Evolutionary conservation across 2,113 vertebrate species (phyloP).

Genomic region (Eulemur rufifrons): DNA sequence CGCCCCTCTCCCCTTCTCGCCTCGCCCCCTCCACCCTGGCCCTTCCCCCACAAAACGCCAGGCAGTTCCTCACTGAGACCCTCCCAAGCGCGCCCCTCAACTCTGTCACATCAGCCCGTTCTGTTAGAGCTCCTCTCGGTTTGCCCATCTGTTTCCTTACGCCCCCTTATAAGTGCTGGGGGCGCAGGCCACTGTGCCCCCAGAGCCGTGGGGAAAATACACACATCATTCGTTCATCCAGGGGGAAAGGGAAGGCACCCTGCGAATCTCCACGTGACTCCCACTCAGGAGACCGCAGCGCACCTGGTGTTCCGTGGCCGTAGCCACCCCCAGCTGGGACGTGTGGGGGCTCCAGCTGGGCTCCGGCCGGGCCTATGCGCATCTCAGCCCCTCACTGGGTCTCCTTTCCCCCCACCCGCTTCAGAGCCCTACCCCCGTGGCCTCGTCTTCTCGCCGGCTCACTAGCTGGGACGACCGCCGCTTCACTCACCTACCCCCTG

Average conservation of each 20-base stretch:
- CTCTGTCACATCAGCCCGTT: background rate
- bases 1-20: too few relatives aligned
- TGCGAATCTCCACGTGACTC: background rate
- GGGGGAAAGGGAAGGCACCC: too few relatives aligned
- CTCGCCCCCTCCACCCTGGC: too few relatives aligned
- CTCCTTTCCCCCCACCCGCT: background rate
- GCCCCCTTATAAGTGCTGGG: too few relatives aligned
- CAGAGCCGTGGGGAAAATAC: background rate
- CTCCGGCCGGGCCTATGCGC: background rate
- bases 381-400: background rate
- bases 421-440: conserved; percentile 92
- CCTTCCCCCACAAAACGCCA: background rate
- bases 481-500: conserved; percentile 95
- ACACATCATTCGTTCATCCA: background rate
- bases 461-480: conserved; percentile 93
- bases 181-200: background rate
- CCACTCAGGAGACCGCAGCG: background rate
- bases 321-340: background rate
- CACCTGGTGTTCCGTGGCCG: too few relatives aligned
- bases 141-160: background rate
- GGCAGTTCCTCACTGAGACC: background rate
- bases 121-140: background rate
- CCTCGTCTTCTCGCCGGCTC: conserved; percentile 94
- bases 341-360: background rate
- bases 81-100: too few relatives aligned